Conservation (phyloP, 2,113 vertebrate species). For the Notothenia rossii region DNA sequence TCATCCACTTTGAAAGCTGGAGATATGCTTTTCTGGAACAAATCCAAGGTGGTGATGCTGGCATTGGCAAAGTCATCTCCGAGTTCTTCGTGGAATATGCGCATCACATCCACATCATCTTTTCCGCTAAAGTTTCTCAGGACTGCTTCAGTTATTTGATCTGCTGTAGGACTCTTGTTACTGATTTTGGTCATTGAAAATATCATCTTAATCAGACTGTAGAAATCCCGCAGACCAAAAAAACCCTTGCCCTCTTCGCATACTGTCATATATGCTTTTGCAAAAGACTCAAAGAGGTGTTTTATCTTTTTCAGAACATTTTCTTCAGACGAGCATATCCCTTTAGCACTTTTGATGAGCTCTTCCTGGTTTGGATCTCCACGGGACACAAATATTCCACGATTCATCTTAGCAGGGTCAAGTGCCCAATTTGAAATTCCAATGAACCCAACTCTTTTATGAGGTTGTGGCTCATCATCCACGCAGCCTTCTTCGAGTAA, state of each 20-base stretch:
- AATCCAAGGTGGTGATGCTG: slow-evolving; percentile 76
- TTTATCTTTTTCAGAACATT: slow-evolving; percentile 80
- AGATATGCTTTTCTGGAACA: slow-evolving; percentile 86
- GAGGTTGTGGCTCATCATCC: slow-evolving; percentile 88
- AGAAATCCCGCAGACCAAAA: slow-evolving; percentile 93
- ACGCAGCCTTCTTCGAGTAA: slow-evolving; percentile 93
- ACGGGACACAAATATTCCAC: slow-evolving; percentile 91
- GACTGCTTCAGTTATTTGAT: slow-evolving; percentile 82
- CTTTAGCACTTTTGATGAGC: slow-evolving; percentile 87
- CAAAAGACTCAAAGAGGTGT: slow-evolving; percentile 84
- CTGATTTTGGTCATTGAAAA: slow-evolving; percentile 82
- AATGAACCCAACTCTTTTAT: slow-evolving; percentile 91
- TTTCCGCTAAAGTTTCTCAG: slow-evolving; percentile 92
- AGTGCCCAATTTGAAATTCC: slow-evolving; percentile 96
- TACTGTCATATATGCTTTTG: slow-evolving; percentile 84
- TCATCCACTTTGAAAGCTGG: slow-evolving; percentile 76
- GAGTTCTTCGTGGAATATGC: slow-evolving; percentile 78
- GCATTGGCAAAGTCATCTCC: not conserved
- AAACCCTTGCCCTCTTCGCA: slow-evolving; percentile 87
- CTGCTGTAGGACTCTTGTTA: slow-evolving; percentile 52
- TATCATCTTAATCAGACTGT: slow-evolving; percentile 94
- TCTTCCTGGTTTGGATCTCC: slow-evolving; percentile 85
- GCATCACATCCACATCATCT: slow-evolving; percentile 80
- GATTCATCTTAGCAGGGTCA: slow-evolving; percentile 95
- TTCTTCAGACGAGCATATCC: slow-evolving; percentile 88